Evolutionary conservation across 2,113 vertebrate genomes (phyloP).

Genomic region (Alexandromys fortis): DNA sequence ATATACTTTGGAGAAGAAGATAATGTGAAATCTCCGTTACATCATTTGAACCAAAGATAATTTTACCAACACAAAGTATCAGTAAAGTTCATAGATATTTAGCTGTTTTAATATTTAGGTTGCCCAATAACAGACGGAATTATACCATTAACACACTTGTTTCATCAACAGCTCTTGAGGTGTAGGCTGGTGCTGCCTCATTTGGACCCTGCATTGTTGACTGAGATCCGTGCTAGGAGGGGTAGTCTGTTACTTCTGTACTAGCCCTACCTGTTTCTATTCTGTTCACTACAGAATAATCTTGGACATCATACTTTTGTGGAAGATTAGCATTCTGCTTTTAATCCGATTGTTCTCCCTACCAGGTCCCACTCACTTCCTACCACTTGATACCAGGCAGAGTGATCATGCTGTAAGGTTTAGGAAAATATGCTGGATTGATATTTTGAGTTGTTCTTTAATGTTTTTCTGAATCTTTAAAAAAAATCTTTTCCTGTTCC

Average conservation of each 20-base stretch:
- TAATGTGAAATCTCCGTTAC: not conserved
- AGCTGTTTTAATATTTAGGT: conserved; percentile 42
- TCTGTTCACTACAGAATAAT: not conserved
- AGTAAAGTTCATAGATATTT: not conserved
- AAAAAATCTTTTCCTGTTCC: not conserved
- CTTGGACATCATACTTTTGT: not conserved
- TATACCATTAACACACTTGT: not conserved
- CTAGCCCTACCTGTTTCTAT: conserved; percentile 8
- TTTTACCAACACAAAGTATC: conserved; percentile 46
- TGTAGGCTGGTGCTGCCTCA: not conserved
- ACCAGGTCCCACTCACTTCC: not conserved
- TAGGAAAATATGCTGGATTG: not conserved
- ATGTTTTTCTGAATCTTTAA: not conserved
- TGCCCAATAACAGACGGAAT: conserved; percentile 34
- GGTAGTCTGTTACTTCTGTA: conserved; percentile 14
- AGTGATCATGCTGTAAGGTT: not conserved
- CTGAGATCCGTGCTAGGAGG: not conserved
- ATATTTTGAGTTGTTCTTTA: conserved; percentile 31
- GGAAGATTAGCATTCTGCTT: not conserved
- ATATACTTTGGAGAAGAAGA: not conserved
- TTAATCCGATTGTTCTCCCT: conserved; percentile 29
- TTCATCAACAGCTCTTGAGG: not conserved
- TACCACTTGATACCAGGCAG: not conserved
- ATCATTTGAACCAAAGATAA: conserved; percentile 49
- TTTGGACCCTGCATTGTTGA: conserved; percentile 22